These are phyloP conservation scores for Macrosteles quadrilineatus DNA, from an alignment of 1,140 invertebrate genomes.

Conservation along the genomic window DNA sequence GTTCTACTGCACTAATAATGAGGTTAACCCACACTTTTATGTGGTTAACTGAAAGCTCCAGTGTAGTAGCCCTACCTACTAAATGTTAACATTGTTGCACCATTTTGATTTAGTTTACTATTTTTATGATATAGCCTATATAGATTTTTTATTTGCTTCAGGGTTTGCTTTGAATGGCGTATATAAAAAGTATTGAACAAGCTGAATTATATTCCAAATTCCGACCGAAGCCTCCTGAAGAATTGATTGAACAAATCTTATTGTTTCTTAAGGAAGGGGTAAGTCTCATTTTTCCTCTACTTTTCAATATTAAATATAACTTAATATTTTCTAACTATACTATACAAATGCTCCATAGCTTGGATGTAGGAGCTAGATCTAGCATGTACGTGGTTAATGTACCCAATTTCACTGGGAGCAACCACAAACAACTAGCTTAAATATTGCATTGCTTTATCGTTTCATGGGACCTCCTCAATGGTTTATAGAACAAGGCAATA, in stretches of 20 bases:
- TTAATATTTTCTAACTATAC: not conserved
- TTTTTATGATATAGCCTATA: no score
- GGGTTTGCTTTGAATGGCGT: not conserved
- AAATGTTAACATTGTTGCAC: no score
- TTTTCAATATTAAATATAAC: not conserved
- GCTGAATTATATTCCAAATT: slow-evolving; percentile 38
- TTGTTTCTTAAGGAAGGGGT: slow-evolving; percentile 46
- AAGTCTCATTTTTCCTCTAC: slow-evolving; percentile 29
- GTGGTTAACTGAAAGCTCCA: no score
- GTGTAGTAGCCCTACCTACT: no score
- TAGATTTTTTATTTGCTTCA: no score
- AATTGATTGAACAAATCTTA: slow-evolving; percentile 45
- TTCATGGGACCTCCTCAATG: no score
- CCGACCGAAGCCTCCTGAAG: slow-evolving; percentile 45
- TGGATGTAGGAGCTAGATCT: not conserved
- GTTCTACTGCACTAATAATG: no score
- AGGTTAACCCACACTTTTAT: no score
- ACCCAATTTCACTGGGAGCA: not conserved
- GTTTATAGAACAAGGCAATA: no score
- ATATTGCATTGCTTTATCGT: no score
- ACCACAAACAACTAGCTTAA: no score
- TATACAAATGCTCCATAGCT: not conserved
- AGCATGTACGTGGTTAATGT: not conserved
- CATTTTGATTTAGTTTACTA: no score
- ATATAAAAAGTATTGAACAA: not conserved